Conservation (phyloP, 2,888 invertebrate genomes). For the Ypsolopha scabrella region DNA sequence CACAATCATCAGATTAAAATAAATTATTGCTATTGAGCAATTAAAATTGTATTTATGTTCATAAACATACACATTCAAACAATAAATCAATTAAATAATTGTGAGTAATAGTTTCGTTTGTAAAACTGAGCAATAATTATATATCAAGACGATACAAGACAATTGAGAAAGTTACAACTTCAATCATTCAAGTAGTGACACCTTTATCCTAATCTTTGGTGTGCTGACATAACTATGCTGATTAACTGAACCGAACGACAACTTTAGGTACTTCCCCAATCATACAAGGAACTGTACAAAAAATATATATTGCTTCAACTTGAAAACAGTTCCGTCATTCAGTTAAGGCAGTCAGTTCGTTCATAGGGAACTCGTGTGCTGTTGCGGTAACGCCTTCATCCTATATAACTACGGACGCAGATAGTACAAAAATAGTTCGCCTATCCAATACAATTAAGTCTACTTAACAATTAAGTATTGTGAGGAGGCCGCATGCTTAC, state of each 20-base stretch:
- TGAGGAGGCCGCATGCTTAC: conserved; percentile 41
- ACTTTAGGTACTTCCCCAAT: neutral
- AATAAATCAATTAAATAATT: neutral
- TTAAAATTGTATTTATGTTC: conserved; percentile 21
- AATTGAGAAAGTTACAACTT: conserved; percentile 29
- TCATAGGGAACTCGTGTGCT: conserved; percentile 36
- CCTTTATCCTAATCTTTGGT: conserved; percentile 66
- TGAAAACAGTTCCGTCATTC: neutral
- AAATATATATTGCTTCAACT: neutral
- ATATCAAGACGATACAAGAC: neutral
- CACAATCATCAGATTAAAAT: conserved; percentile 50
- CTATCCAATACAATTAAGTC: conserved; percentile 65
- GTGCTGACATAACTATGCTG: conserved; percentile 51
- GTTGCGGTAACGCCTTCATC: conserved; percentile 57
- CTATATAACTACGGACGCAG: conserved; percentile 56
- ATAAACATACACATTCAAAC: conserved; percentile 2
- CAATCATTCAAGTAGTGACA: conserved; percentile 36
- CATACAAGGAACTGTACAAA: neutral
- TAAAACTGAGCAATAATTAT: neutral
- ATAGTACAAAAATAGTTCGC: conserved; percentile 67
- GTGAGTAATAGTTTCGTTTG: neutral
- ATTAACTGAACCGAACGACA: conserved; percentile 23
- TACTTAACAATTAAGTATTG: conserved; percentile 67
- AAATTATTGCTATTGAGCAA: conserved; percentile 56
- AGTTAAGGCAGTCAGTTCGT: conserved; percentile 19